phyloP scores from a whole-genome alignment of 2,888 invertebrate species.

The Strigamia transsilvanica region DNA sequence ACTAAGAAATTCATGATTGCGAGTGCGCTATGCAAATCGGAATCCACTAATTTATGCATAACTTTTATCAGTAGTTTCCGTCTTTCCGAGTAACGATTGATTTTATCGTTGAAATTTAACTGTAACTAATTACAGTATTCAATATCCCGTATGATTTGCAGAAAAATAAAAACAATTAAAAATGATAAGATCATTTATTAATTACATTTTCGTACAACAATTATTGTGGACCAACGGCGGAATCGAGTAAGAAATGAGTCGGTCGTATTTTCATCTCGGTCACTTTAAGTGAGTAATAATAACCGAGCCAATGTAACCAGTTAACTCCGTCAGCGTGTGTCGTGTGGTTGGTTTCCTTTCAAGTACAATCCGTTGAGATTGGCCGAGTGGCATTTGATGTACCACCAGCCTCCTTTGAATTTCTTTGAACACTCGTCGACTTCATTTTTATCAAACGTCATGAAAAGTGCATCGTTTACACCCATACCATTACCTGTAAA shows the following conservation, averaged over 20 bases:
- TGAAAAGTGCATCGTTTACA: background rate
- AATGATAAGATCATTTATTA: no score
- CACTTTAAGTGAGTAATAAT: slow-evolving; percentile 33
- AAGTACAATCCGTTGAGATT: slow-evolving; percentile 41
- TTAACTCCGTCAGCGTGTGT: background rate
- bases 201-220: no score
- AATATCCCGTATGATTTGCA: no score
- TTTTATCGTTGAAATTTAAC: no score
- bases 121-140: no score
- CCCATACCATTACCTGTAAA: no score
- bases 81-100: no score
- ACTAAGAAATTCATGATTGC: background rate
- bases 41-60: no score
- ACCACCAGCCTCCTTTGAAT: slow-evolving; percentile 50
- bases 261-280: slow-evolving; percentile 31
- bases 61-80: no score
- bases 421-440: background rate
- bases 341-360: slow-evolving; percentile 7
- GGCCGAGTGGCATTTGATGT: background rate
- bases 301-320: background rate
- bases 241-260: background rate
- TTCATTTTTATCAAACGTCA: slow-evolving; percentile 23
- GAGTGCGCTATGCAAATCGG: background rate
- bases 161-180: no score
- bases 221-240: no score